Conservation (phyloP, 2,888 invertebrate species). For the Hydrotaea cyrtoneurina region DNA sequence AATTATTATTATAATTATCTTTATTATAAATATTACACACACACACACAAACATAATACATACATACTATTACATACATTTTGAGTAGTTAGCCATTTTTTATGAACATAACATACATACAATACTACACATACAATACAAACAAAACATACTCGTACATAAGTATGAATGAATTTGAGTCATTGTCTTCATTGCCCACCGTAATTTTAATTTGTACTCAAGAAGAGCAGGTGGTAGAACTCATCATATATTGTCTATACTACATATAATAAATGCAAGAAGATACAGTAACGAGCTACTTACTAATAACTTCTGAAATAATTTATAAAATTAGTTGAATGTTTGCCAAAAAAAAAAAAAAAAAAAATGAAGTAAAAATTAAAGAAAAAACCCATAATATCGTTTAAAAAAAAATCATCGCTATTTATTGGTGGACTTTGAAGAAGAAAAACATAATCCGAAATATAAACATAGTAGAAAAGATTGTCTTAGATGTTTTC, state of each 20-base stretch:
- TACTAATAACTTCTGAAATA: slow-evolving; percentile 58
- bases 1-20: background rate
- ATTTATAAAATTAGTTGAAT: slow-evolving; percentile 66
- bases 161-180: slow-evolving; percentile 64
- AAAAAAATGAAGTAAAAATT: slow-evolving; percentile 63
- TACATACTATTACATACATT: slow-evolving; percentile 20
- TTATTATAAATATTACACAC: slow-evolving; percentile 25
- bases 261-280: slow-evolving; percentile 46
- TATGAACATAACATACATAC: slow-evolving; percentile 13
- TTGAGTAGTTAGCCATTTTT: slow-evolving; percentile 35
- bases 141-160: slow-evolving; percentile 38
- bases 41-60: slow-evolving; percentile 19
- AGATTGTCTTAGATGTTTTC: slow-evolving; percentile 59
- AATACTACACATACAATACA: slow-evolving; percentile 31
- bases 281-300: background rate
- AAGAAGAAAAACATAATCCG: background rate
- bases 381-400: slow-evolving; percentile 50
- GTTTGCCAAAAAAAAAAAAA: slow-evolving; percentile 70
- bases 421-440: slow-evolving; percentile 49
- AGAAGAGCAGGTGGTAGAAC: slow-evolving; percentile 60
- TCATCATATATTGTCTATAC: slow-evolving; percentile 36
- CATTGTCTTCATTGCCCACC: slow-evolving; percentile 66
- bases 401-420: slow-evolving; percentile 21
- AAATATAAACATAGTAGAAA: slow-evolving; percentile 25
- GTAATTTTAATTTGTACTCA: slow-evolving; percentile 62